Conservation (phyloP, 2,888 invertebrate species). For the Muschampia plurimacula region DNA sequence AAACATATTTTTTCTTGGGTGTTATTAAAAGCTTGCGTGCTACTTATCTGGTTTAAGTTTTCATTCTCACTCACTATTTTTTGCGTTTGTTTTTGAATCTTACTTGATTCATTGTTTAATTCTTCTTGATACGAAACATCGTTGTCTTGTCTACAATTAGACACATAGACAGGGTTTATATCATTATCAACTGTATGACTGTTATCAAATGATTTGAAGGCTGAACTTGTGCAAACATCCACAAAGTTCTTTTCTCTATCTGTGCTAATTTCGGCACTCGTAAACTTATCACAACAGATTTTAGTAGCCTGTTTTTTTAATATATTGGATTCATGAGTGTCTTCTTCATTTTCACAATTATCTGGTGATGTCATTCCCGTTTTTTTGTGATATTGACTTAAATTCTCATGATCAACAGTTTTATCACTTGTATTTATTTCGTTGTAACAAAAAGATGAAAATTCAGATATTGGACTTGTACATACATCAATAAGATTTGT, state of each 20-base stretch:
- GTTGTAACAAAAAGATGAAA: not conserved
- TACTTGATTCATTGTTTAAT: not conserved
- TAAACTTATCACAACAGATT: slow-evolving; percentile 13
- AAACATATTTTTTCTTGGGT: slow-evolving; percentile 55
- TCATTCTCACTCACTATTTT: not conserved
- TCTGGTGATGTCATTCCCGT: not conserved
- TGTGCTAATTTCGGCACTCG: not conserved
- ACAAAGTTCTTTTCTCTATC: not conserved
- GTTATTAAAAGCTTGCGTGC: not conserved
- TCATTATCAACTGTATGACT: not conserved
- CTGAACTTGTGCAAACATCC: slow-evolving; percentile 19
- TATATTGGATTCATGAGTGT: not conserved
- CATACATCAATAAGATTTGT: slow-evolving; percentile 43
- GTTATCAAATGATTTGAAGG: not conserved
- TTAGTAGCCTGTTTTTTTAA: not conserved
- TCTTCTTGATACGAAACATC: not conserved
- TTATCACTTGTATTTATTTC: not conserved
- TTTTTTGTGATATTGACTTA: not conserved
- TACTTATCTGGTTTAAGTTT: not conserved
- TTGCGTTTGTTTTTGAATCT: not conserved
- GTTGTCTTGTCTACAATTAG: not conserved
- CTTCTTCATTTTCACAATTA: not conserved
- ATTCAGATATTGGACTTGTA: slow-evolving; percentile 49
- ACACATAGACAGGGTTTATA: not conserved
- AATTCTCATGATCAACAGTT: not conserved